Evolutionary conservation across 92 coral and sea anemone genomes (phyloP).

Genomic region (Zoanthus solanderi): DNA sequence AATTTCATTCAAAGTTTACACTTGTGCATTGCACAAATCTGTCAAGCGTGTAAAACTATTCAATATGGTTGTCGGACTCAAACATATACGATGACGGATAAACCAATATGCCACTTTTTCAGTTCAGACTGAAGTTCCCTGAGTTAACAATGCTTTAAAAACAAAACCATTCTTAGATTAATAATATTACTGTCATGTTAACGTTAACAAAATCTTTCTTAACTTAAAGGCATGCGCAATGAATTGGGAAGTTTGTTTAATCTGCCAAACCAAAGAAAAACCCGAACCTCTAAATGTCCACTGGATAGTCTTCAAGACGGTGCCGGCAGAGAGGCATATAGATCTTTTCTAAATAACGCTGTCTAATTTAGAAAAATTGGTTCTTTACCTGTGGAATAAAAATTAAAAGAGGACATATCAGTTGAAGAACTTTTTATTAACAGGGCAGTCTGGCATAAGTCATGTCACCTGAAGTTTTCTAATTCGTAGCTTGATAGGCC

Average conservation of each 20-base stretch:
- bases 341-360: slow-evolving; percentile 37
- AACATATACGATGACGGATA: too few relatives aligned
- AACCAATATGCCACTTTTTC: slow-evolving; percentile 8
- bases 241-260: slow-evolving; percentile 54
- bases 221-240: slow-evolving; percentile 44
- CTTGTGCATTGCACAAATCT: too few relatives aligned
- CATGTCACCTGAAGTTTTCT: too few relatives aligned
- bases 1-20: too few relatives aligned
- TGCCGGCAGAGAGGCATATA: slow-evolving; percentile 40
- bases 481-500: too few relatives aligned
- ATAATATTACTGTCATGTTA: slow-evolving; percentile 13
- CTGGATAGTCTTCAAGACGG: slow-evolving; percentile 56
- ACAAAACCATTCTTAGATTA: slow-evolving; percentile 47
- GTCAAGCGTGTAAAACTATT: too few relatives aligned
- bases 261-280: slow-evolving; percentile 51
- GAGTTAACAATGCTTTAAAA: slow-evolving; percentile 39
- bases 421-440: too few relatives aligned
- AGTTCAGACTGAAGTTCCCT: slow-evolving; percentile 49
- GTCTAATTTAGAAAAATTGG: background rate
- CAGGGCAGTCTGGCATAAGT: too few relatives aligned
- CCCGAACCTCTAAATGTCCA: slow-evolving; percentile 55
- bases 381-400: too few relatives aligned
- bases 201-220: slow-evolving; percentile 11
- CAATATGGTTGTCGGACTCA: too few relatives aligned
- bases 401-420: too few relatives aligned